Base-by-base conservation (phyloP, 2,888 invertebrate species). In the Tetrapedia diversipes region DNA sequence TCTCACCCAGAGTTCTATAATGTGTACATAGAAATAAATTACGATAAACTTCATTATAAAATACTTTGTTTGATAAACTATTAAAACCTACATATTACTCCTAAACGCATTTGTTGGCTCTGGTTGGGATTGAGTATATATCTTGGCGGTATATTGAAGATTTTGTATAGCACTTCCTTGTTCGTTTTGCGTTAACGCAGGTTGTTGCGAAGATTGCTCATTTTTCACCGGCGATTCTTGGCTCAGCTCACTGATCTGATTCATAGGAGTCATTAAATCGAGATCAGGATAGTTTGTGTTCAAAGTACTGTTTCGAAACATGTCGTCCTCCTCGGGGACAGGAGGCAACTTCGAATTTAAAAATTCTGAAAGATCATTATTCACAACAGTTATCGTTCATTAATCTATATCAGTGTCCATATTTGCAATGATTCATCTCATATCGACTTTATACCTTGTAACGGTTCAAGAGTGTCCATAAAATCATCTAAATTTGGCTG, bases 401-500 rank as follows among this genome's bases (percentile, higher is more conserved):
- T 2, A 0, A 11, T n/a, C n/a, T 22, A 14, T 11, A 1, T 24
- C 11, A 11, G 39, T 10, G 0, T 24, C 1, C 14, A 11, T 24
- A 41, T 14, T 10, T 24, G 0, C 43, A 22, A 6, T 4, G 10
- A 4, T n/a, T 4, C 41, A 32, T 19, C 14, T 8, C n/a, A 19
- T 0, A 3, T 37, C 14, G n/a, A 41, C 19, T 22, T 1, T 41
- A 51, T 92, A 96, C 96, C 97, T 92, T 96, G 96, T 81, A 97
- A 93, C 8, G 96, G 97, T 92, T 97, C 96, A 91, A 97, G 93
- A 79, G 96, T 96, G 89, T 97, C 97, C 97, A 97, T 97, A 92
- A 97, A 97, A 92, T 98, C 98, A 90, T 98, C 98, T 88, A 99
- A 94, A 93, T 97, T 98, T 81, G 99, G 99, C 92, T 99, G 99